Conservation (phyloP, 2,888 invertebrate species). For the Bursaphelenchus okinawaensis region DNA sequence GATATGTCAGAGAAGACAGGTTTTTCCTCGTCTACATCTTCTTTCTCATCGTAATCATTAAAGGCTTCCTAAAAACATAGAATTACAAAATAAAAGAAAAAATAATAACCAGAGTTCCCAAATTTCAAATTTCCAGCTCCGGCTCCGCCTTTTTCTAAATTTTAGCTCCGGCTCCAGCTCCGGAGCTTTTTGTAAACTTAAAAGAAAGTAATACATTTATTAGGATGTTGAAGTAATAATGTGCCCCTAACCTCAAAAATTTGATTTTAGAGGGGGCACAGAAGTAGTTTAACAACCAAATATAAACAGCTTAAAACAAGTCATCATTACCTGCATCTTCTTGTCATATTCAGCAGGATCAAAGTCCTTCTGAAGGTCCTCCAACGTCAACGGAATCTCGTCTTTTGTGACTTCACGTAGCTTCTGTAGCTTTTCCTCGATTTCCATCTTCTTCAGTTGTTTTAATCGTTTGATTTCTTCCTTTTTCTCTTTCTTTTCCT, state of each 20-base stretch:
- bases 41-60: constrained; percentile 76
- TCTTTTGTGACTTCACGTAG: constrained; percentile 83
- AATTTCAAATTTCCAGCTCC: too few species aligned
- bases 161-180: too few species aligned
- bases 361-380: constrained; percentile 70
- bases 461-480: constrained; percentile 77
- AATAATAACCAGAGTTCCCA: too few species aligned
- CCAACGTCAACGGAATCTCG: constrained; percentile 69
- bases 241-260: too few species aligned
- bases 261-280: too few species aligned
- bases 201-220: too few species aligned
- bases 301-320: background rate
- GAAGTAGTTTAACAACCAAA: too few species aligned
- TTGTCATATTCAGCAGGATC: constrained; percentile 54
- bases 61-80: constrained; percentile 71
- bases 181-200: too few species aligned
- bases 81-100: too few species aligned
- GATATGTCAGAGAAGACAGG: constrained; percentile 68
- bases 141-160: too few species aligned
- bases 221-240: too few species aligned
- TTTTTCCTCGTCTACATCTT: constrained; percentile 67
- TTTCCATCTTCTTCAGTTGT: constrained; percentile 73
- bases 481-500: constrained; percentile 74
- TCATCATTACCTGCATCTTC: constrained; percentile 40
- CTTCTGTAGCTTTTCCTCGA: constrained; percentile 78